A percentile compares a stretch with the other conserved stretches of the same genome.
These are phyloP conservation scores for Sminthurides bifidus DNA, from an alignment of 1,140 invertebrate genomes.

Conservation along the genomic window DNA sequence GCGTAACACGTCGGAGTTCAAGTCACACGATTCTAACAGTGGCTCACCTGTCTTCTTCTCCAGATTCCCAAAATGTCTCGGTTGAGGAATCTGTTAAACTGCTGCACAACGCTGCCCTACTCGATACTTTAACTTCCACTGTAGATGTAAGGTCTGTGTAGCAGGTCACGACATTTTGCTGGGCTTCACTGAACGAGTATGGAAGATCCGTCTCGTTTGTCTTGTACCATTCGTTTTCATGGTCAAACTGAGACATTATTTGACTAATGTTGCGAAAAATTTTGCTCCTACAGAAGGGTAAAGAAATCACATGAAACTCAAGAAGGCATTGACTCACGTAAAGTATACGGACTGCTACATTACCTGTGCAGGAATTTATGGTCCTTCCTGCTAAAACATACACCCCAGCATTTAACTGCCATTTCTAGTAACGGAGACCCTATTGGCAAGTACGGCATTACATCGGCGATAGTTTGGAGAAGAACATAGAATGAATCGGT, in stretches of 20 bases:
- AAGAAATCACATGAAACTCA: background rate
- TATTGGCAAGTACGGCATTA: conserved; percentile 78
- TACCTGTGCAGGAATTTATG: conserved; percentile 86
- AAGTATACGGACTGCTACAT: conserved; percentile 16
- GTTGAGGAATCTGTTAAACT: conserved; percentile 87
- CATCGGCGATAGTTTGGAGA: conserved; percentile 79
- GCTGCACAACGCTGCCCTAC: conserved; percentile 80
- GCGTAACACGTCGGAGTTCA: background rate
- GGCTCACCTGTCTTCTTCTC: conserved; percentile 68
- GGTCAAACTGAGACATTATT: conserved; percentile 84
- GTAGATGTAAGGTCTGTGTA: conserved; percentile 59
- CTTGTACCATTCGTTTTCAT: conserved; percentile 42
- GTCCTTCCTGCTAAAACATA: conserved; percentile 74
- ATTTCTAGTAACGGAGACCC: conserved; percentile 80
- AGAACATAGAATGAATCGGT: conserved; percentile 74
- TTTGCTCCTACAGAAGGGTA: conserved; percentile 49
- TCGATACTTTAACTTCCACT: conserved; percentile 77
- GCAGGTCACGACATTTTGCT: conserved; percentile 36
- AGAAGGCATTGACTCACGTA: background rate
- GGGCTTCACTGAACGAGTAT: background rate
- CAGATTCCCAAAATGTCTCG: conserved; percentile 98
- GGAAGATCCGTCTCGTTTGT: conserved; percentile 32
- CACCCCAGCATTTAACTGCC: conserved; percentile 84
- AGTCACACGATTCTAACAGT: background rate
- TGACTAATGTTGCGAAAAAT: conserved; percentile 94